A percentile compares a stretch with the other conserved stretches of the same genome.
Conservation (phyloP, 2,797 vertebrate genomes). For the Strix occidentalis region DNA sequence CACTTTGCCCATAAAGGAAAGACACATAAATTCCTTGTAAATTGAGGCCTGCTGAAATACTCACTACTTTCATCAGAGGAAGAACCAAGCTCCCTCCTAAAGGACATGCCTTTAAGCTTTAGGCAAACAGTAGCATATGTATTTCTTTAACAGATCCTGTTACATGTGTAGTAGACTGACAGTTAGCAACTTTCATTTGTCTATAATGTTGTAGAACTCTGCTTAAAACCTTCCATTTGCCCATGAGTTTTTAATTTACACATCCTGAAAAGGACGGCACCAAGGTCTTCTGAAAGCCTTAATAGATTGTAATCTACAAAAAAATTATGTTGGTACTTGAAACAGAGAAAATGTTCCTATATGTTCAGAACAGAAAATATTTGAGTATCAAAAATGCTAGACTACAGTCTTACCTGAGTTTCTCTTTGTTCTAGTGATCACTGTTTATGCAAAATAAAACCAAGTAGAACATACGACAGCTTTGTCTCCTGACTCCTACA, state of each 20-base stretch:
- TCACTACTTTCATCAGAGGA: not conserved
- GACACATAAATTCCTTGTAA: not conserved
- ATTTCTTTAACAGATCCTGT: not conserved
- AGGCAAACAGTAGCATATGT: not conserved
- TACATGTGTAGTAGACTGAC: not conserved
- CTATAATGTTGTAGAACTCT: not conserved
- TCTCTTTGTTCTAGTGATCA: not conserved
- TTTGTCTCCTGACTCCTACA: not conserved
- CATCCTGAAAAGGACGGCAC: not conserved
- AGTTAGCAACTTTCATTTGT: not conserved
- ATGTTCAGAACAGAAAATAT: not conserved
- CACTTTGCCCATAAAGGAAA: not conserved
- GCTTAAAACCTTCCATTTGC: not conserved
- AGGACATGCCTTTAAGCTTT: not conserved
- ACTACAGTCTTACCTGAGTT: not conserved
- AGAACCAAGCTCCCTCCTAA: not conserved
- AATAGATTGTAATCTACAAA: not conserved
- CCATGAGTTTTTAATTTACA: not conserved
- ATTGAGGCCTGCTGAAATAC: not conserved
- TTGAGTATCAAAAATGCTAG: not conserved
- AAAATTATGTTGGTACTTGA: not conserved
- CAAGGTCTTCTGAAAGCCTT: not conserved
- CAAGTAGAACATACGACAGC: accelerated
- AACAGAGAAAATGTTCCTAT: not conserved
- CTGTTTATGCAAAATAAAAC: not conserved